Evolutionary conservation across 2,113 vertebrate genomes (phyloP).

Genomic region (Rissa tridactyla): DNA sequence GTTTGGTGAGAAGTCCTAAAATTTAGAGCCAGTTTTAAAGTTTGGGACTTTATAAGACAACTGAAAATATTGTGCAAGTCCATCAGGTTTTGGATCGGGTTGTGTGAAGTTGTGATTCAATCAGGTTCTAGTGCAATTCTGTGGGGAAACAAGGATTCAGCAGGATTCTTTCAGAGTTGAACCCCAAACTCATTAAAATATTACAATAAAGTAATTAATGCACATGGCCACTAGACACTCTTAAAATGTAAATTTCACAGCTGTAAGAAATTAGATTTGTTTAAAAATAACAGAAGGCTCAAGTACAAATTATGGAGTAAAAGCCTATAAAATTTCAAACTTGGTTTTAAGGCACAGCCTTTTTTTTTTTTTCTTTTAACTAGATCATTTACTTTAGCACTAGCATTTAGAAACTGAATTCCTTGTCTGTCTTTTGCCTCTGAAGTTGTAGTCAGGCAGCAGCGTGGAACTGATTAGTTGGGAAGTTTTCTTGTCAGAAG

Average conservation of each 20-base stretch:
- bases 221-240: slow-evolving; percentile 69
- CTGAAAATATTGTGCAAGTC: neutral
- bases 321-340: slow-evolving; percentile 66
- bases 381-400: slow-evolving; percentile 10
- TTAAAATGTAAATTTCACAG: slow-evolving; percentile 74
- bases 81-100: neutral
- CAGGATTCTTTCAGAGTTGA: slow-evolving; percentile 53
- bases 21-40: neutral
- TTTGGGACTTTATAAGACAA: neutral
- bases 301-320: slow-evolving; percentile 62
- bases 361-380: neutral
- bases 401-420: neutral
- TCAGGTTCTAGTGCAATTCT: slow-evolving; percentile 44
- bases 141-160: slow-evolving; percentile 51
- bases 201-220: slow-evolving; percentile 72
- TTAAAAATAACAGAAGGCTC: slow-evolving; percentile 73
- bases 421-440: neutral
- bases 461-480: neutral
- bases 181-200: slow-evolving; percentile 72
- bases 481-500: neutral
- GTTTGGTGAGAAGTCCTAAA: neutral
- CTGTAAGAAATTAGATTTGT: slow-evolving; percentile 73
- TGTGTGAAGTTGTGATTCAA: neutral
- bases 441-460: neutral
- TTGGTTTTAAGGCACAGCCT: slow-evolving; percentile 55